Base-by-base conservation (phyloP, 2,888 invertebrate species). In the Toxonevra muliebris region DNA sequence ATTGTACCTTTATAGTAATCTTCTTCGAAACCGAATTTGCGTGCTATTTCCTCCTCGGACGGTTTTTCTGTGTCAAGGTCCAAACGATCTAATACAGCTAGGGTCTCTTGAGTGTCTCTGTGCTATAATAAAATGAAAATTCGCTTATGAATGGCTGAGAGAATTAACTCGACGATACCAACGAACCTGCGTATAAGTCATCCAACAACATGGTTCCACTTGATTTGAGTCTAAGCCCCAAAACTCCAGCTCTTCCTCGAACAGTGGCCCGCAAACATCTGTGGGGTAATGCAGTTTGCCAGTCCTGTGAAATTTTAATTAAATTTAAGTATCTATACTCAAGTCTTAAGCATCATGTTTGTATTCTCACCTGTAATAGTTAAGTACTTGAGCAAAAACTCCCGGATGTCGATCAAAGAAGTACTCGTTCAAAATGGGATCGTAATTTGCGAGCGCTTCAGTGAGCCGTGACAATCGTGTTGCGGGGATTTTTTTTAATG, bases 121-220 rank as follows among this genome's bases (percentile, higher is more conserved):
- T 96, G 96, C 94, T 95, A 86, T 15, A 17, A 48, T 12, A 8
- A 1, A 43, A 43, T 61, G 13, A 43, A 20, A 58, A 48, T 10
- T n/a, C 15, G n/a, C 11, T 48, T 48, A 48, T 13, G 13, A 48
- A 48, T 48, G 48, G 48, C 48, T 2, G 48, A 48, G 5, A 48
- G 48, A 5, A 7, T 5, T 5, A 15, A 48, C 15, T 7, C 48
- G 11, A 48, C 8, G 5, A 11, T 13, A n/a, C 15, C 15, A 41
- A 57, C 52, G 8, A 83, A 95, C 95, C 93, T 93, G 91, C 69
- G 95, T 94, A 80, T 99, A 99, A 10, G 98, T 99, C 98, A 98
- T 98, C 98, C 99, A 99, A 86, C 99, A 99, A 86, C 98, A 99
- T 7, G 98, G 98, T 85, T 98, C 98, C 79, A 98, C 98, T 87